Evolutionary conservation across 2,888 invertebrate species (phyloP), one percentile per base, ranked within the genome.

Genomic region (Lasioglossum malachurum): DNA sequence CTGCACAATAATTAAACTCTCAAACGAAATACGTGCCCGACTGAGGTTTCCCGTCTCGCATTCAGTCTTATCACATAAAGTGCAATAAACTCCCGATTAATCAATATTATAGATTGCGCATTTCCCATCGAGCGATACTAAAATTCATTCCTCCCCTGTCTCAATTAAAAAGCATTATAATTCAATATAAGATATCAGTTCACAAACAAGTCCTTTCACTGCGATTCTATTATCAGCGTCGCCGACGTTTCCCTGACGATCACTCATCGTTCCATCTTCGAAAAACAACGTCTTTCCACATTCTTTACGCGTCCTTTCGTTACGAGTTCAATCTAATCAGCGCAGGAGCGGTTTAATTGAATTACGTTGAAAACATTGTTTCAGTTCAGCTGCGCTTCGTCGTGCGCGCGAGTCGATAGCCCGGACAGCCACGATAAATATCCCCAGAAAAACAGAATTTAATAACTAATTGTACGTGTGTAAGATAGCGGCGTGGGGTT

Each of bases 381-480:
- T 60, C 78, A 75, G 72, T 83, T 57, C 57, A 64, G 38, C 57
- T 57, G 57, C 57, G 35, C 16, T 44, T n/a, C 71, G 16, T 60
- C 53, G 53, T 69, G 16, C 27, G 67, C 35, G 31, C 7, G 31
- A n/a, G n/a, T 60, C 27, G 64, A 23, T 60, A 27, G 67, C 16
- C 53, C 67, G 38, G 16, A 19, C 27, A 38, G 80, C 16, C 71
- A 23, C 74, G 78, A 87, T 87, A 87, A 87, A 83, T 87, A 23
- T 38, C 23, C 76, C 75, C 71, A 49, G 44, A 74, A 64, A 78
- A 84, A 79, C 81, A 77, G 80, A 82, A 79, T 82, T 84, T 84
- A 84, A 88, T 87, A 84, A 87, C 64, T 83, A 81, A 87, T 84
- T 84, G 81, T 80, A 78, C 84, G 79, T 74, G 73, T 57, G 57